phyloP scores from a whole-genome alignment of 2,113 vertebrate genomes.

The Scomber colias region DNA sequence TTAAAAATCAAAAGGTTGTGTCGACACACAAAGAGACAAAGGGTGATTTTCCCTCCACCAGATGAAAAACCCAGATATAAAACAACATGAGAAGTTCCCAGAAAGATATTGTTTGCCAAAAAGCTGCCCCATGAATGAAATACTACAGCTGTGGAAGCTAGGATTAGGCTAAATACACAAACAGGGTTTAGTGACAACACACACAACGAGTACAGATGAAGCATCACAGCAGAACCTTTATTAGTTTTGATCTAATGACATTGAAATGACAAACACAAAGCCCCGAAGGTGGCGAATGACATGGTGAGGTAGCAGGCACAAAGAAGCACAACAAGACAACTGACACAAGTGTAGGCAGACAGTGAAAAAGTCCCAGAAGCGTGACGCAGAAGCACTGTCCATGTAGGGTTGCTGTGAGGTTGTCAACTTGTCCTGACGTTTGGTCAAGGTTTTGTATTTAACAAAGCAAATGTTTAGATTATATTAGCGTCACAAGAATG shows the following conservation, averaged over 20 bases:
- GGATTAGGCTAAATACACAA: not conserved
- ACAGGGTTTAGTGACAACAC: constrained; percentile 65
- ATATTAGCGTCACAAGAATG: not conserved
- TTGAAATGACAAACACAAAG: constrained; percentile 50
- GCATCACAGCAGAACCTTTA: constrained; percentile 81
- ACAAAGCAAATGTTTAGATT: constrained; percentile 21
- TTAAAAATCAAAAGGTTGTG: constrained; percentile 11
- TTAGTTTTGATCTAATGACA: constrained; percentile 76
- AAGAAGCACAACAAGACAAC: constrained; percentile 33
- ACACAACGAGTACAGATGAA: constrained; percentile 45
- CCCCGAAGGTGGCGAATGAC: constrained; percentile 25
- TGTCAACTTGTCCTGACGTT: constrained; percentile 34
- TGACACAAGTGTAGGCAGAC: constrained; percentile 38
- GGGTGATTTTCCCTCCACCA: not conserved
- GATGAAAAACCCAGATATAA: not conserved
- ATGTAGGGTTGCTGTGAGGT: constrained; percentile 36
- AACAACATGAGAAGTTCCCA: not conserved
- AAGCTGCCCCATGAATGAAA: not conserved
- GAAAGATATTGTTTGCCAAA: not conserved
- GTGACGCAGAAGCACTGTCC: constrained; percentile 34
- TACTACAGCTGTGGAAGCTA: not conserved
- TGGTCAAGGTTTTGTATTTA: constrained; percentile 14
- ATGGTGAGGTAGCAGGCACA: constrained; percentile 51
- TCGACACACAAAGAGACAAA: not conserved
- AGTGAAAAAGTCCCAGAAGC: constrained; percentile 68